Conservation (phyloP, 2,113 vertebrate species). For the Hyaena hyaena region DNA sequence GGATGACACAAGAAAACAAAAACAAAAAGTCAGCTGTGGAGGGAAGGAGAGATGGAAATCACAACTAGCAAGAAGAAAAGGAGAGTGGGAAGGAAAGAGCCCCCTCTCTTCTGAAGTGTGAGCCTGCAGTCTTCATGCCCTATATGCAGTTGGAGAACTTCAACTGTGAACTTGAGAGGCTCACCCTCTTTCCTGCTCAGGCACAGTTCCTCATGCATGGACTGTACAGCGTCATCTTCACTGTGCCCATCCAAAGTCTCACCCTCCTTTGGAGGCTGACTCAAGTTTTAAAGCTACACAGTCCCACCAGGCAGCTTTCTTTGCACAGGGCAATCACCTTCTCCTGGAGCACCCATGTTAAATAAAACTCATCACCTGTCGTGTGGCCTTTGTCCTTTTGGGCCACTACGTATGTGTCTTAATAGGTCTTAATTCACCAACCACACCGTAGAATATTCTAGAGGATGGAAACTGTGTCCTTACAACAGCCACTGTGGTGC, state of each 20-base stretch:
- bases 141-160: fast-evolving
- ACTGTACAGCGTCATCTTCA: fast-evolving
- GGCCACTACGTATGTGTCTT: no score
- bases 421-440: background rate
- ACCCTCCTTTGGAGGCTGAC: no score
- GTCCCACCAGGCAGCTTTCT: background rate
- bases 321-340: background rate
- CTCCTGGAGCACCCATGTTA: no score
- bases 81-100: background rate
- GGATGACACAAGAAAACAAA: background rate
- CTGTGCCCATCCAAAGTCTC: background rate
- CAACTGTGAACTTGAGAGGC: no score
- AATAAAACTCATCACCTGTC: no score
- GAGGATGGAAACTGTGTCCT: background rate
- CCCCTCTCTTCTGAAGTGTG: background rate
- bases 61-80: background rate
- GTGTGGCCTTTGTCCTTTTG: background rate
- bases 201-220: background rate
- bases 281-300: background rate
- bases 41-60: background rate
- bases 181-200: background rate
- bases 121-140: fast-evolving
- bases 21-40: background rate
- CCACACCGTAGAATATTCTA: fast-evolving
- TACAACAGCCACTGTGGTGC: fast-evolving